A percentile compares a stretch with the other conserved stretches of the same genome.
Evolutionary conservation across 2,888 invertebrate genomes (phyloP).

Genomic region (Lordiphosa andalusiaca): DNA sequence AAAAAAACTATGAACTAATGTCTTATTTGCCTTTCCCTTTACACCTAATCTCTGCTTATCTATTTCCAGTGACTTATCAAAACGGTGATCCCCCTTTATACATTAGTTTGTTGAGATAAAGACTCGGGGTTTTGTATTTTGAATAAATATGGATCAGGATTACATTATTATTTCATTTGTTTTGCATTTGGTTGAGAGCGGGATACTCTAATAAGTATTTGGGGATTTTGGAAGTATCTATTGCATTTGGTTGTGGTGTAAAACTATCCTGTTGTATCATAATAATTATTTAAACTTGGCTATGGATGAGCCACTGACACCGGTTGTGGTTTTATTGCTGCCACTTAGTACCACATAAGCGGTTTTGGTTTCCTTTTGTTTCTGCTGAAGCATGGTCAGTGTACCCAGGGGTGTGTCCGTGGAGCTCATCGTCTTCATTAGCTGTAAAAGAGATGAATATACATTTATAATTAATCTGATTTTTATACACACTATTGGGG

Average conservation of each 20-base stretch:
- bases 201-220: conserved; percentile 37
- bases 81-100: conserved; percentile 26
- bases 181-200: conserved; percentile 9
- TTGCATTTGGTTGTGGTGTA: conserved; percentile 61
- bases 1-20: too few relatives aligned
- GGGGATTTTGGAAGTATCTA: conserved; percentile 61
- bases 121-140: conserved; percentile 21
- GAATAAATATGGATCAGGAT: conserved; percentile 34
- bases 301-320: conserved; percentile 75
- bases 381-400: conserved; percentile 94
- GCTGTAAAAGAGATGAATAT: conserved; percentile 78
- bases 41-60: background rate
- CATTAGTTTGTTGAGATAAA: conserved; percentile 28
- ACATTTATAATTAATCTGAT: background rate
- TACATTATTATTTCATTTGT: conserved; percentile 25
- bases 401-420: conserved; percentile 98
- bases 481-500: too few relatives aligned
- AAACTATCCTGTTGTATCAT: conserved; percentile 10
- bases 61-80: conserved; percentile 29
- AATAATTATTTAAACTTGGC: conserved; percentile 76
- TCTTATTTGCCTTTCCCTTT: background rate
- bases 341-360: conserved; percentile 96
- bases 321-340: conserved; percentile 84
- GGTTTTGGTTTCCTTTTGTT: conserved; percentile 96
- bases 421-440: conserved; percentile 98